Base-by-base conservation (phyloP, 1,140 invertebrate genomes). In the Lethrus apterus region DNA sequence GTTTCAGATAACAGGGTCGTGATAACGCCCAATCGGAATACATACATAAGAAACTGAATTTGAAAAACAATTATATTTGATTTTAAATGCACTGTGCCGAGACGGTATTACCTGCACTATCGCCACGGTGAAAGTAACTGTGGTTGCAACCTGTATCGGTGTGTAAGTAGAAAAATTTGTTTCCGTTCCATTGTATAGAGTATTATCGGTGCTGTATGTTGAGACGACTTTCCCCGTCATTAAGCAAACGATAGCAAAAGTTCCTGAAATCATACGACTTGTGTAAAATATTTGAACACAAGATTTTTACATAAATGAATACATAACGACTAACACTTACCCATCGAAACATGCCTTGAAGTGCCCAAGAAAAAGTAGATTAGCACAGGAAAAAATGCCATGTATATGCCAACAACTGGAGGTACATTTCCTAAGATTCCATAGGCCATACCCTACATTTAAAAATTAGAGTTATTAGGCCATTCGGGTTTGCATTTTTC, bases 391-490 rank as follows among this genome's bases (percentile, higher is more conserved):
- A 96, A 94, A 57, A 97, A 90, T 0, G 91, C 92, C 78, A 93
- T 93, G 66, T 96, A 96, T 2, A 98, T 78, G 3, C 94, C 94
- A 44, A 85, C 79, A 20, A 95, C 84, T 0, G 93, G 86, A 0
- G 86, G 83, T 1, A 95, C 80, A 48, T 85, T 84, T 0, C 86
- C 89, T 32, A 97, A 65, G 40, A 96, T 68, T 4, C 89, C 89
- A 70, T 96, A 97, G 0, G 89, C 90, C 84, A 95, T 89, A 46
- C 91, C 89, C 61, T 89, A n/a, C n/a, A n/a, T n/a, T n/a, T n/a
- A 60, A 17, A 70, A 69, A 51, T 26, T 26, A 26, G 23, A 26
- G n/a, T 7, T 26, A 26, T 7, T 26, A 26, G 23, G n/a, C n/a
- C n/a, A n/a, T 26, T 26, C n/a, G 23, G 23, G 23, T 26, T n/a